Percentiles rank a stretch among this genome's conserved stretches.
phyloP scores from a whole-genome alignment of 2,888 invertebrate genomes.

The Amorpha juglandis region DNA sequence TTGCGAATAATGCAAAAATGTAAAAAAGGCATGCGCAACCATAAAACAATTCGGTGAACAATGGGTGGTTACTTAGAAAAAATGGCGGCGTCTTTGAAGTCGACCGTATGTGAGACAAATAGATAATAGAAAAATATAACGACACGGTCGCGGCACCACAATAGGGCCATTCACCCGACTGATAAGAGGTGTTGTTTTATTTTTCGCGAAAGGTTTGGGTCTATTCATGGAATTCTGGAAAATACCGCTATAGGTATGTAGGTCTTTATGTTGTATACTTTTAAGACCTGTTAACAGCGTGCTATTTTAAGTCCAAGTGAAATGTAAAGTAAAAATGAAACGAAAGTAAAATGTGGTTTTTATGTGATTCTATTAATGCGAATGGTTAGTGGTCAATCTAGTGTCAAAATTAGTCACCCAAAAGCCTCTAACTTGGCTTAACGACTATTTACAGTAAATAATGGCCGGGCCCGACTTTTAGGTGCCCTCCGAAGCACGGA shows the following conservation, averaged over 20 bases:
- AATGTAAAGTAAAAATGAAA: too few relatives aligned
- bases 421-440: too few relatives aligned
- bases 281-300: not conserved
- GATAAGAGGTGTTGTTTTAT: slow-evolving; percentile 53
- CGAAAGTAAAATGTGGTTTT: too few relatives aligned
- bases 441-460: too few relatives aligned
- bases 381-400: too few relatives aligned
- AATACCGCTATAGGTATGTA: not conserved
- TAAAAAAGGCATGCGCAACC: slow-evolving; percentile 13
- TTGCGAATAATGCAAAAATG: slow-evolving; percentile 33
- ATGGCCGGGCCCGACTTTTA: too few relatives aligned
- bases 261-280: not conserved
- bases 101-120: slow-evolving; percentile 62
- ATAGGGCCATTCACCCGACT: slow-evolving; percentile 50
- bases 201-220: slow-evolving; percentile 29
- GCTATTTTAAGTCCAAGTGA: not conserved
- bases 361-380: too few relatives aligned
- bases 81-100: slow-evolving; percentile 51
- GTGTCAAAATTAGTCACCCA: too few relatives aligned
- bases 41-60: slow-evolving; percentile 17
- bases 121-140: slow-evolving; percentile 45
- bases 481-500: too few relatives aligned
- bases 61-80: slow-evolving; percentile 19
- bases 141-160: slow-evolving; percentile 43
- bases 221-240: slow-evolving; percentile 26